Conservation (phyloP, 2,113 vertebrate genomes). For the Lophotis ruficrista region DNA sequence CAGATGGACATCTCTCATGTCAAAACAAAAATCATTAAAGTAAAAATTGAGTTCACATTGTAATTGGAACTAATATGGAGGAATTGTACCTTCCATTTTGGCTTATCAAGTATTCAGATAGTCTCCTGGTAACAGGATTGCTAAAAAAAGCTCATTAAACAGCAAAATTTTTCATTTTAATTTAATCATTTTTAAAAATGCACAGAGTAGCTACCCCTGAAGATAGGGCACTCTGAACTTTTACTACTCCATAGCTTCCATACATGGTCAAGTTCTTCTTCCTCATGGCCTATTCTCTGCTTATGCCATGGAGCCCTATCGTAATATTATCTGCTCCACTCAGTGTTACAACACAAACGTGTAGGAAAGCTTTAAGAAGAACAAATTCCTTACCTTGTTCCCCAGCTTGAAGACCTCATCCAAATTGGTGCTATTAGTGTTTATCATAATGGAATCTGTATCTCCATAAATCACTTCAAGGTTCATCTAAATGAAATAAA, state of each 20-base stretch:
- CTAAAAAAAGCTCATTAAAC: not conserved
- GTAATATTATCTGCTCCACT: not conserved
- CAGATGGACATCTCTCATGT: not conserved
- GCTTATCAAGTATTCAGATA: not conserved
- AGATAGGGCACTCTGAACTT: not conserved
- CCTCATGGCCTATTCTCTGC: not conserved
- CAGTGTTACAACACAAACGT: not conserved
- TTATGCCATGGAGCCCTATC: not conserved
- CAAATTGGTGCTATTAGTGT: constrained; percentile 91
- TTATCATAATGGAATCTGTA: constrained; percentile 99
- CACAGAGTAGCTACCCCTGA: not conserved
- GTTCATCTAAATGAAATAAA: constrained; percentile 87
- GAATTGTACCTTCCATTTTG: not conserved
- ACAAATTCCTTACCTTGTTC: constrained; percentile 84
- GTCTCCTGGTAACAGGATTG: not conserved
- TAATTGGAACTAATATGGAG: not conserved
- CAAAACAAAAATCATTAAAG: not conserved
- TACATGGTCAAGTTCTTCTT: not conserved
- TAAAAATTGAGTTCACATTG: not conserved
- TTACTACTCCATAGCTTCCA: not conserved
- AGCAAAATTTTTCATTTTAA: not conserved
- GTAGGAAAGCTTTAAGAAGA: not conserved
- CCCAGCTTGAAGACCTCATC: constrained; percentile 96
- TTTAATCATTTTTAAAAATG: not conserved
- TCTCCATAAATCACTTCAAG: constrained; percentile 99